Conservation (phyloP, 2,888 invertebrate genomes). For the Didymodactylos carnosus region DNA sequence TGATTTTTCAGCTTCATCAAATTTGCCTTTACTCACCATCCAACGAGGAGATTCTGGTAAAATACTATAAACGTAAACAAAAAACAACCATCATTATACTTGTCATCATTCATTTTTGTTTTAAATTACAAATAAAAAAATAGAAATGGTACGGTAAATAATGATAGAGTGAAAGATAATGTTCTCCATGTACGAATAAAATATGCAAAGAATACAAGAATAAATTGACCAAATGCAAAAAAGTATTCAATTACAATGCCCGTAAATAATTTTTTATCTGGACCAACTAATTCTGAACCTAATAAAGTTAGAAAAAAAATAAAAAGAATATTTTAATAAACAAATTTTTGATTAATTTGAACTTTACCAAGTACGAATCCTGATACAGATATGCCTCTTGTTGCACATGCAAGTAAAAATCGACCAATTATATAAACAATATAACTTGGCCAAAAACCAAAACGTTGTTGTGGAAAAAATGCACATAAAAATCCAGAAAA, state of each 20-base stretch:
- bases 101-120: neutral
- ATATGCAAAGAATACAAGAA: neutral
- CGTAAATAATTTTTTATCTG: neutral
- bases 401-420: neutral
- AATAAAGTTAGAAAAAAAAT: neutral
- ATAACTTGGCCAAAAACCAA: neutral
- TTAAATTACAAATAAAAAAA: neutral
- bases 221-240: neutral
- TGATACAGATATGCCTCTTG: neutral
- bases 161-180: neutral
- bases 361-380: neutral
- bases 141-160: neutral
- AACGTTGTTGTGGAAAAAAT: neutral
- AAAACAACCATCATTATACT: neutral
- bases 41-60: constrained; percentile 1
- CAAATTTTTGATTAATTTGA: neutral
- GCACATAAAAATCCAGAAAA: neutral
- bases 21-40: neutral
- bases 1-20: neutral
- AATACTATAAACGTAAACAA: neutral
- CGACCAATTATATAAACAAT: neutral
- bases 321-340: neutral
- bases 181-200: neutral
- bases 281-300: neutral
- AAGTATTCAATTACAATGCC: constrained; percentile 1